These are phyloP conservation scores for Pinctada fucata DNA, from an alignment of 2,888 invertebrate genomes.

Conservation along the genomic window DNA sequence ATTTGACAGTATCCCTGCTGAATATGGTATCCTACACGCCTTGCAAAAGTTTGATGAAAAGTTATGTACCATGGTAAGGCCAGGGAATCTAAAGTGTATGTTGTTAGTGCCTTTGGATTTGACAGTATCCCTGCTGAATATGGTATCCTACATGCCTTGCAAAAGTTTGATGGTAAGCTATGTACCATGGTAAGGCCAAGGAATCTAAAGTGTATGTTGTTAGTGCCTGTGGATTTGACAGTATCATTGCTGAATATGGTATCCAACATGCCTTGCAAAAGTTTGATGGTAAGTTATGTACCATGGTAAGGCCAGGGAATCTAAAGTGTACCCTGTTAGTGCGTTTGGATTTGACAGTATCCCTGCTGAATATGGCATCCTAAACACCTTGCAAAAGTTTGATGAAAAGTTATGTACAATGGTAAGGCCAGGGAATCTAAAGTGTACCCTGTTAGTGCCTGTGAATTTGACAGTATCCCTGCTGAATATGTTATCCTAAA, in stretches of 20 bases:
- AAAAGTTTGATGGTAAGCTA: slow-evolving; percentile 67
- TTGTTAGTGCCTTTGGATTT: slow-evolving; percentile 94
- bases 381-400: slow-evolving; percentile 80
- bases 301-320: slow-evolving; percentile 82
- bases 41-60: slow-evolving; percentile 65
- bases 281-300: slow-evolving; percentile 85
- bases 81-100: slow-evolving; percentile 87
- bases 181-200: slow-evolving; percentile 77
- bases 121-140: slow-evolving; percentile 95
- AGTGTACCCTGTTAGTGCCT: slow-evolving; percentile 92
- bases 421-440: slow-evolving; percentile 83
- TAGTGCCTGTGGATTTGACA: slow-evolving; percentile 95
- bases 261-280: slow-evolving; percentile 81
- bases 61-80: slow-evolving; percentile 83
- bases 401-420: slow-evolving; percentile 52
- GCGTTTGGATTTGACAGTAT: slow-evolving; percentile 96
- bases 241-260: slow-evolving; percentile 94
- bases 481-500: slow-evolving; percentile 91
- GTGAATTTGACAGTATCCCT: slow-evolving; percentile 97
- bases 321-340: slow-evolving; percentile 90
- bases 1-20: slow-evolving; percentile 94
- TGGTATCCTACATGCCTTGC: slow-evolving; percentile 84
- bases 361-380: slow-evolving; percentile 90
- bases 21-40: slow-evolving; percentile 88
- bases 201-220: slow-evolving; percentile 90